Percentiles rank a stretch among this genome's conserved stretches.
Evolutionary conservation across 1,140 invertebrate species (phyloP).

Genomic region (Acromyrmex echinatior): DNA sequence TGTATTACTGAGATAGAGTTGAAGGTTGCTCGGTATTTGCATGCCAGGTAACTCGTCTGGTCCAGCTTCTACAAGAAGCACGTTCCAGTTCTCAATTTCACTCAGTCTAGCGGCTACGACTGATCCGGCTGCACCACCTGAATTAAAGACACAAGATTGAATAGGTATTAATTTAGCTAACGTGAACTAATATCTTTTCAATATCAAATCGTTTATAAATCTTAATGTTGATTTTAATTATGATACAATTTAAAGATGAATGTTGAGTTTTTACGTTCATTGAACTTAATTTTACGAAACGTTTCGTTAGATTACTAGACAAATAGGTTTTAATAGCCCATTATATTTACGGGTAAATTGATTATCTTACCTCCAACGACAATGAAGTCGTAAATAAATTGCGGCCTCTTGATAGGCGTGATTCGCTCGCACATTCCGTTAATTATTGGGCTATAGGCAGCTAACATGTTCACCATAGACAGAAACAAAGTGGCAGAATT

Average conservation of each 20-base stretch:
- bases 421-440: conserved; percentile 82
- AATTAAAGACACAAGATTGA: not conserved
- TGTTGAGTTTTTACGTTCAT: not conserved
- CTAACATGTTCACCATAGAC: conserved; percentile 83
- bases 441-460: conserved; percentile 83
- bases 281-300: not conserved
- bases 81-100: conserved; percentile 82
- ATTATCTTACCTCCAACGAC: conserved; percentile 91
- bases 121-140: conserved; percentile 83
- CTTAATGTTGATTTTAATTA: not conserved
- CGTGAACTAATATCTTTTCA: not conserved
- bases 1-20: conserved; percentile 76
- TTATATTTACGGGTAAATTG: not conserved
- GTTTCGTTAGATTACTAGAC: not conserved
- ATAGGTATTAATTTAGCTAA: conserved; percentile 75
- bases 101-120: conserved; percentile 84
- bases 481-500: conserved; percentile 63
- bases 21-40: conserved; percentile 78
- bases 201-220: not conserved
- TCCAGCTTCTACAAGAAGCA: conserved; percentile 88
- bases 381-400: conserved; percentile 90
- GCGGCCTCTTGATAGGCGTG: conserved; percentile 68
- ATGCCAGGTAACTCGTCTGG: conserved; percentile 83
- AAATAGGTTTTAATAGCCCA: not conserved
- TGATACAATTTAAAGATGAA: not conserved